phyloP scores from a whole-genome alignment of 30 jellyfish, hydroid and myxozoan genomes.

The Phacellophora camtschatica region DNA sequence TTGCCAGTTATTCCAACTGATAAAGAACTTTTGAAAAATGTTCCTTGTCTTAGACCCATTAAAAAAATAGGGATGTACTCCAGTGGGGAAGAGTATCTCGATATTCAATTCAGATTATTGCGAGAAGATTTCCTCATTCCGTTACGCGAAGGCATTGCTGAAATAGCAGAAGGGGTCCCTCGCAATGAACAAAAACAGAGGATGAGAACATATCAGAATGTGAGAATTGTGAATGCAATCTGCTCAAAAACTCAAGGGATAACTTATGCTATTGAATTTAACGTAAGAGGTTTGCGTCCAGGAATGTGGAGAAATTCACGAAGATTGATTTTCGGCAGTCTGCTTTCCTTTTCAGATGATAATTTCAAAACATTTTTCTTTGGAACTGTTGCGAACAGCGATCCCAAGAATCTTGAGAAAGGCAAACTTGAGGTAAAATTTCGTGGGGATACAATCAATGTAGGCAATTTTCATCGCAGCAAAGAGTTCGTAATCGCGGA shows the following conservation, averaged over 20 bases:
- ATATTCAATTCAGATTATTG: constrained; percentile 61
- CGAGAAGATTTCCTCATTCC: constrained; percentile 69
- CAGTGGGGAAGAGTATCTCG: constrained; percentile 53
- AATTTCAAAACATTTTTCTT: constrained; percentile 49
- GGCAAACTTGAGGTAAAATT: constrained; percentile 53
- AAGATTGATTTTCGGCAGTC: constrained; percentile 61
- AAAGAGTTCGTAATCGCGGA: constrained; percentile 58
- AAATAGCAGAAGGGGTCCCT: constrained; percentile 5
- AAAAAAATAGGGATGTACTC: constrained; percentile 45
- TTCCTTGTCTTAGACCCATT: constrained; percentile 63
- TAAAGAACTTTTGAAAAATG: constrained; percentile 6
- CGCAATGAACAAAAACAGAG: constrained; percentile 22
- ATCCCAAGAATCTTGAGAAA: background rate
- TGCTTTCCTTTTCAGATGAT: constrained; percentile 63
- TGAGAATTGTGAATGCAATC: constrained; percentile 28
- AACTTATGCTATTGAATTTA: constrained; percentile 33
- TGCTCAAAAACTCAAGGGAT: constrained; percentile 46
- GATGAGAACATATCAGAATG: constrained; percentile 28
- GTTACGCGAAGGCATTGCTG: constrained; percentile 57
- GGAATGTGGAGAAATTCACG: constrained; percentile 63
- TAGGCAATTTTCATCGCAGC: background rate
- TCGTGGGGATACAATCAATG: background rate
- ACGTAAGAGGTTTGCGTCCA: background rate
- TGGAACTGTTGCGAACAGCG: constrained; percentile 62
- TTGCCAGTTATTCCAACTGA: constrained; percentile 46